These are phyloP conservation scores for Noctua fimbriata DNA, from an alignment of 2,888 invertebrate species.

Conservation along the genomic window DNA sequence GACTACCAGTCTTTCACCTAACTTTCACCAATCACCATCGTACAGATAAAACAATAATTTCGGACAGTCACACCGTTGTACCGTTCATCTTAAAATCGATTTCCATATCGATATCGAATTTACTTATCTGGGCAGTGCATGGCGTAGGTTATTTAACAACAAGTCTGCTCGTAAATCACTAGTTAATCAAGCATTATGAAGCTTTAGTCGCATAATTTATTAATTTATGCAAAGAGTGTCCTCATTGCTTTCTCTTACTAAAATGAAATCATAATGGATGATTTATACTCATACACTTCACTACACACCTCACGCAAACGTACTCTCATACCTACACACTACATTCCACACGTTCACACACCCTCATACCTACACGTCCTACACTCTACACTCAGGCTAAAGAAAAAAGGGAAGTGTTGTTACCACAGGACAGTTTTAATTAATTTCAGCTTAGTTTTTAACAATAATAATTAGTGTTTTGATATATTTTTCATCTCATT, in stretches of 20 bases:
- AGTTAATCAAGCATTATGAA: neutral
- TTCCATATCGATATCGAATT: neutral
- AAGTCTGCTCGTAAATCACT: neutral
- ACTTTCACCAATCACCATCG: neutral
- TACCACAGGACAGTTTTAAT: too few species aligned
- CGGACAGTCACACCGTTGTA: neutral
- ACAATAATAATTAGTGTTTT: too few species aligned
- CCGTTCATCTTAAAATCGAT: neutral
- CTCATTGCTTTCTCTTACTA: too few species aligned
- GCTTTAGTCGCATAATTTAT: neutral
- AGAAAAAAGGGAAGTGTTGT: too few species aligned
- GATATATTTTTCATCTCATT: too few species aligned
- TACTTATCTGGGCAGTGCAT: neutral
- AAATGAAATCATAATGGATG: too few species aligned
- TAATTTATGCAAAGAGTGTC: neutral
- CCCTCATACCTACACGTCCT: neutral
- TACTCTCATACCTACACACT: neutral
- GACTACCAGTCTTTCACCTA: too few species aligned
- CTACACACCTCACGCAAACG: neutral
- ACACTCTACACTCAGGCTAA: too few species aligned
- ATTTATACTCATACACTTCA: neutral
- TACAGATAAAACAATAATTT: slow-evolving; percentile 2
- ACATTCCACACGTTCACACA: neutral
- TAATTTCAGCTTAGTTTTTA: too few species aligned
- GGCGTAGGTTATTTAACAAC: neutral